Conservation (phyloP, 2,888 invertebrate species). For the Drosophila fungiperda region DNA sequence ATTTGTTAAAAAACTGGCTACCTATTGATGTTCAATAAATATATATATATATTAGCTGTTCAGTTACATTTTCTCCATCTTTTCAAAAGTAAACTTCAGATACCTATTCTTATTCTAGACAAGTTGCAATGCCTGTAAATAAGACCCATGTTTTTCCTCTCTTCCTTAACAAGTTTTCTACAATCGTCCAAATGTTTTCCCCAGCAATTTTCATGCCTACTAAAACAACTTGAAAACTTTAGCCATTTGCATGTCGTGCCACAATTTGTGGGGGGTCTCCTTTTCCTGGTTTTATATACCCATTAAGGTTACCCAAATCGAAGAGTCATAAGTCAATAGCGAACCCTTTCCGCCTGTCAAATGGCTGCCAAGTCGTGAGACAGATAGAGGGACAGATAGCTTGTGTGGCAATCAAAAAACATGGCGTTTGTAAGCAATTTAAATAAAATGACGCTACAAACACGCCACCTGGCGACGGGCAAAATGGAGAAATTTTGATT, state of each 20-base stretch:
- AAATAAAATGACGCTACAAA: constrained; percentile 63
- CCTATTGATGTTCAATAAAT: no score
- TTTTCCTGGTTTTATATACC: background rate
- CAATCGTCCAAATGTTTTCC: background rate
- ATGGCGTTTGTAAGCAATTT: constrained; percentile 63
- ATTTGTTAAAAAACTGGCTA: no score
- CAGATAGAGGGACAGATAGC: background rate
- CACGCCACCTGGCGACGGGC: constrained; percentile 55
- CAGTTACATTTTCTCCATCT: background rate
- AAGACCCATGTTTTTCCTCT: background rate
- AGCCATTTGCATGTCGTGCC: constrained; percentile 52
- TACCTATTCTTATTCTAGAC: background rate
- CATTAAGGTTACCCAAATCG: constrained; percentile 27
- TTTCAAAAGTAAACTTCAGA: background rate
- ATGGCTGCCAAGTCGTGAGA: constrained; percentile 28
- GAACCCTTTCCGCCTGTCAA: constrained; percentile 73
- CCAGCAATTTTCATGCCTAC: constrained; percentile 2
- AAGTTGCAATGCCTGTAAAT: background rate
- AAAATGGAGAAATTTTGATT: constrained; percentile 61
- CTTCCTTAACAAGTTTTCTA: background rate
- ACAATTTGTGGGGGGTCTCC: constrained; percentile 13
- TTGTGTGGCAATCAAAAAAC: constrained; percentile 47
- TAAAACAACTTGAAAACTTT: constrained; percentile 33
- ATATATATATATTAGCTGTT: no score
- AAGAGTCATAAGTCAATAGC: constrained; percentile 66